phyloP scores from a whole-genome alignment of 2,113 vertebrate genomes.

The Sander vitreus region DNA sequence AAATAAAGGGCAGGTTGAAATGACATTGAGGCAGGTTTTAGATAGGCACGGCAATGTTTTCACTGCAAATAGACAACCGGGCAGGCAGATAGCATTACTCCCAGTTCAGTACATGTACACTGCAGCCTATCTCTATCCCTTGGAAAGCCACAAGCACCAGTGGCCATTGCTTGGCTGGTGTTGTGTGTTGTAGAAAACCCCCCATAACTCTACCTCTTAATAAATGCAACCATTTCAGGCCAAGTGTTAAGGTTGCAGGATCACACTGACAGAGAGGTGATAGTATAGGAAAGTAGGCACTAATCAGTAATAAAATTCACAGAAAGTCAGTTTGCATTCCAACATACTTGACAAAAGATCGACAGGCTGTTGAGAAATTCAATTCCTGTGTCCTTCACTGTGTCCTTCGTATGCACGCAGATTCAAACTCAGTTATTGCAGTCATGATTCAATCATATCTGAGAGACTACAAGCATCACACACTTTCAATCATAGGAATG shows the following conservation, averaged over 20 bases:
- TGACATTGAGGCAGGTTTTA: slow-evolving; percentile 35
- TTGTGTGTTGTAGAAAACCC: slow-evolving; percentile 1
- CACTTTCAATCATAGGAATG: slow-evolving; percentile 41
- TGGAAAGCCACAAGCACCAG: slow-evolving; percentile 10
- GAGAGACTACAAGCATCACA: slow-evolving; percentile 37
- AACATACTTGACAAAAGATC: slow-evolving; percentile 56
- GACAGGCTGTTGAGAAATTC: slow-evolving; percentile 70
- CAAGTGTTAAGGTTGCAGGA: slow-evolving; percentile 45
- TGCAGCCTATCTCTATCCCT: slow-evolving; percentile 15
- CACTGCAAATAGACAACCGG: slow-evolving; percentile 41
- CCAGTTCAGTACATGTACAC: not conserved
- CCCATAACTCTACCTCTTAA: not conserved
- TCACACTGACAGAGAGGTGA: slow-evolving; percentile 25
- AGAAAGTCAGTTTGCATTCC: slow-evolving; percentile 55
- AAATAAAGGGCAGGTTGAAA: slow-evolving; percentile 36
- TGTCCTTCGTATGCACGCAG: slow-evolving; percentile 64
- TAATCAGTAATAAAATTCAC: slow-evolving; percentile 63
- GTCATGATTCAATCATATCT: slow-evolving; percentile 72
- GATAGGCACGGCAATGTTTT: slow-evolving; percentile 31
- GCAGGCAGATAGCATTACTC: slow-evolving; percentile 40
- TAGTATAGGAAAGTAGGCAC: slow-evolving; percentile 38
- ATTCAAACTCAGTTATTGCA: slow-evolving; percentile 73
- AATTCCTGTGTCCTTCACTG: slow-evolving; percentile 67
- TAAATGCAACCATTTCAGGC: slow-evolving; percentile 39
- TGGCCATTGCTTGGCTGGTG: slow-evolving; percentile 24